Conservation (phyloP, 2,113 vertebrate species). For the Tiliqua scincoides region DNA sequence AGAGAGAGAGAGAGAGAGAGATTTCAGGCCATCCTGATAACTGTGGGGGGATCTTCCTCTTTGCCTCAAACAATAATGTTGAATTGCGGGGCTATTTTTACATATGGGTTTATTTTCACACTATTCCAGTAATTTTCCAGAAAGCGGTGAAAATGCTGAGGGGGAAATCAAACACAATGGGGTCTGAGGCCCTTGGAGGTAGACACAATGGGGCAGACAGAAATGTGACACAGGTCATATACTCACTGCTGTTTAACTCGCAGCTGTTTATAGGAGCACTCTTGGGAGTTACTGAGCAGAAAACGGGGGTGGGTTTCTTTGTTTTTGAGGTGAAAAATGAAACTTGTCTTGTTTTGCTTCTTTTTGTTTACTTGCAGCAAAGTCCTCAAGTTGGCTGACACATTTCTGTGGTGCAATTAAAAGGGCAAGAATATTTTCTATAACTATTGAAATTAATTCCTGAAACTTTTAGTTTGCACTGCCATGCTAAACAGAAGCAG, state of each 20-base stretch:
- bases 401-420: neutral
- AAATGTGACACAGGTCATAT: conserved; percentile 40
- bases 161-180: conserved; percentile 24
- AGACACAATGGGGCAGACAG: conserved; percentile 41
- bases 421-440: neutral
- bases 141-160: conserved; percentile 5
- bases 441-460: neutral
- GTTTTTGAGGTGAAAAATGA: conserved; percentile 32
- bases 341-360: conserved; percentile 28
- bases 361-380: conserved; percentile 21
- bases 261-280: conserved; percentile 14
- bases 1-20: no score
- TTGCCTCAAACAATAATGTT: neutral
- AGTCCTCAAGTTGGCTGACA: neutral
- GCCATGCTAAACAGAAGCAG: neutral
- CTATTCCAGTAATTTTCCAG: neutral
- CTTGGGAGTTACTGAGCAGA: conserved; percentile 1
- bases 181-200: neutral
- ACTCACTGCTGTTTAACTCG: conserved; percentile 10
- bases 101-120: neutral
- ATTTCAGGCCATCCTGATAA: neutral
- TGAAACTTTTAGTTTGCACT: neutral
- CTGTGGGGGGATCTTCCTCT: neutral
- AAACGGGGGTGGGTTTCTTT: conserved; percentile 6
- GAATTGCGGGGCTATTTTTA: conserved; percentile 3